Conservation (phyloP, 37 sponge, comb jelly and placozoan genomes). For the Eunapius fragilis region DNA sequence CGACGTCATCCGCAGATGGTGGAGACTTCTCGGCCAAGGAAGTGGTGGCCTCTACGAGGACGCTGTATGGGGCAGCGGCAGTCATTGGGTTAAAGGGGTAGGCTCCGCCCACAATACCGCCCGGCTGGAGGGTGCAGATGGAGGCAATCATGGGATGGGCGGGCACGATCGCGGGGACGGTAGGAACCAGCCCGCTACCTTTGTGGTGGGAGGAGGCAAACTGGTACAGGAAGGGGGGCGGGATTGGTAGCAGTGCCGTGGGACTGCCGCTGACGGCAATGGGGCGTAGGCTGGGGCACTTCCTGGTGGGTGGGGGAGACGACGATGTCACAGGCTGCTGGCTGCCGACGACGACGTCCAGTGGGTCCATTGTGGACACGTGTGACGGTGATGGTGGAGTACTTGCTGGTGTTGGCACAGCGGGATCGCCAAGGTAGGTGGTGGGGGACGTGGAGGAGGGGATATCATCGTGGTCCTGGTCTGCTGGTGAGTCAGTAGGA, state of each 20-base stretch:
- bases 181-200: neutral
- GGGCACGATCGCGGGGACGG: neutral
- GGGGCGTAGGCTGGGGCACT: neutral
- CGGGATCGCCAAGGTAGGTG: neutral
- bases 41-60: conserved; percentile 5
- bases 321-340: no score
- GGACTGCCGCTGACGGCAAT: neutral
- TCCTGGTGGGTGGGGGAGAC: no score
- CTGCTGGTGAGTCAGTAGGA: neutral
- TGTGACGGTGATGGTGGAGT: neutral
- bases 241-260: neutral
- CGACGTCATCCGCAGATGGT: neutral
- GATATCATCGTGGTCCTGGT: no score
- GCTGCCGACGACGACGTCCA: no score
- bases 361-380: no score
- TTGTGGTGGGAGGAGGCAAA: neutral
- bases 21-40: neutral
- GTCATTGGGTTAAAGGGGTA: conserved; percentile 20
- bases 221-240: conserved; percentile 8
- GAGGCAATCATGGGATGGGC: neutral
- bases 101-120: neutral
- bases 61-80: conserved; percentile 24
- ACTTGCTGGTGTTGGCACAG: neutral
- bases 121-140: neutral
- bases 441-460: conserved; percentile 26